A percentile compares a stretch with the other conserved stretches of the same genome.
Conservation (phyloP, 2,888 invertebrate species). For the Tinea pellionella region DNA sequence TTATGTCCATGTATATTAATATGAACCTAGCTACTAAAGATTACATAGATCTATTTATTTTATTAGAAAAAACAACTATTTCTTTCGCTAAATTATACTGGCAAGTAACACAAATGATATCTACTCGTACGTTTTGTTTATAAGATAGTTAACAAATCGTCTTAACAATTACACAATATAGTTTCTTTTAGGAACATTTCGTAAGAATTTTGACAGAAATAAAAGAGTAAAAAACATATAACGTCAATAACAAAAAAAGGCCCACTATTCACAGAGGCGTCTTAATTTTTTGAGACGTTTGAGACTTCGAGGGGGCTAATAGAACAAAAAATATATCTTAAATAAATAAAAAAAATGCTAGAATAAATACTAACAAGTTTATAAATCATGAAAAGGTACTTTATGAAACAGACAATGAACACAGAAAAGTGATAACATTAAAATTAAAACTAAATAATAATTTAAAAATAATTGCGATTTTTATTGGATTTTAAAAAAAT, state of each 20-base stretch:
- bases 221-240: background rate
- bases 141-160: background rate
- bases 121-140: background rate
- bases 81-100: background rate
- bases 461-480: background rate
- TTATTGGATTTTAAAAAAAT: background rate
- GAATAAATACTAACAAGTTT: background rate
- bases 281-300: too few relatives aligned
- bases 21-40: background rate
- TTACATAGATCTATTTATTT: background rate
- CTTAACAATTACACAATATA: background rate
- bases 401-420: conserved; percentile 6
- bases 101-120: background rate
- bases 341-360: background rate
- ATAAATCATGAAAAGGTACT: background rate
- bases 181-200: background rate
- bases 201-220: background rate
- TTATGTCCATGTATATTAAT: background rate
- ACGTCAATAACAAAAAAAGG: background rate
- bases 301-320: too few relatives aligned
- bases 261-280: too few relatives aligned
- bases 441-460: conserved; percentile 14
- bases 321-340: background rate
- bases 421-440: conserved; percentile 10
- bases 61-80: background rate